phyloP scores from a whole-genome alignment of 2,888 invertebrate species.

The Cephus pygmeus region DNA sequence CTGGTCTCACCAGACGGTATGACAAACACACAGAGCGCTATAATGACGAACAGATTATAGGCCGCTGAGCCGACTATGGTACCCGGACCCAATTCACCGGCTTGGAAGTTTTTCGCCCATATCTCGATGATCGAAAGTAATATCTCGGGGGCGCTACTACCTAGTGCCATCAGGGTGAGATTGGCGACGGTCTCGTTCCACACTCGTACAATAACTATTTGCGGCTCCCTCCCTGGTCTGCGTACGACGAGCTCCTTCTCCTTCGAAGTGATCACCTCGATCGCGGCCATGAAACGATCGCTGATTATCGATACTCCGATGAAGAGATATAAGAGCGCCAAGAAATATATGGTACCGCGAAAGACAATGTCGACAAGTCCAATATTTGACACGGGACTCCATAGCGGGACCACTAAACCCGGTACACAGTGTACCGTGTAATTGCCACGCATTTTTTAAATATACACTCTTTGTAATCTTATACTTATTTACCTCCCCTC shows the following conservation, averaged over 20 bases:
- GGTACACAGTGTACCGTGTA: conserved; percentile 74
- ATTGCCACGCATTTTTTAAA: conserved; percentile 52
- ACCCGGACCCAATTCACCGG: conserved; percentile 97
- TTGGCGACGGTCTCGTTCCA: conserved; percentile 99
- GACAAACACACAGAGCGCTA: conserved; percentile 91
- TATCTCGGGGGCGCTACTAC: conserved; percentile 98
- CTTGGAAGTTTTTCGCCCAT: conserved; percentile 93
- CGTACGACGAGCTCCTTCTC: conserved; percentile 95
- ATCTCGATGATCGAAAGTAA: conserved; percentile 97
- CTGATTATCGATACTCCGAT: conserved; percentile 99
- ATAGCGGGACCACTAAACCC: conserved; percentile 89
- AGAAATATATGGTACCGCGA: conserved; percentile 91
- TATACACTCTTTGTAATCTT: not conserved
- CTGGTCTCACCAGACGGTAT: conserved; percentile 92
- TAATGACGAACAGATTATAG: conserved; percentile 98
- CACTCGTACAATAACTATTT: conserved; percentile 91
- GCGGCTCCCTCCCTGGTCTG: conserved; percentile 86
- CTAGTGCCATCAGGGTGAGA: conserved; percentile 97
- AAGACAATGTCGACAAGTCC: conserved; percentile 81
- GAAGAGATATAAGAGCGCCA: conserved; percentile 91
- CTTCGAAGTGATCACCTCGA: conserved; percentile 98
- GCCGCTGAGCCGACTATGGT: conserved; percentile 99
- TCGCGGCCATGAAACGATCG: conserved; percentile 99
- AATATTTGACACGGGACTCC: conserved; percentile 86
- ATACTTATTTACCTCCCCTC: conserved; percentile 10